phyloP scores from a whole-genome alignment of 2,113 vertebrate genomes.

The Onychorhynchus coronatus region DNA sequence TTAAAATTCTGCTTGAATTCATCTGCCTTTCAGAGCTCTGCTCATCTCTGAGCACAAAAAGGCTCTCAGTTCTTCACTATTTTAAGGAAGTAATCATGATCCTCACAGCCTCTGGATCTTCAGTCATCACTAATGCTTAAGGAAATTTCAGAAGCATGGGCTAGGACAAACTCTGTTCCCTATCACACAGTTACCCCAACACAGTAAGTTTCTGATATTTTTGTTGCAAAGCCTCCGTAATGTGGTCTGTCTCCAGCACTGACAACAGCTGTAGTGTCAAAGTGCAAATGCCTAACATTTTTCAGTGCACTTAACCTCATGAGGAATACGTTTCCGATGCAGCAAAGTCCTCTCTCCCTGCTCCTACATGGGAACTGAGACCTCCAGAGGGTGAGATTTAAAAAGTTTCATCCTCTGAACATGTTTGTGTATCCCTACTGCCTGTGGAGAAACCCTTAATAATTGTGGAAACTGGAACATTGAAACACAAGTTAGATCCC shows the following conservation, averaged over 20 bases:
- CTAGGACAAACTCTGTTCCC: neutral
- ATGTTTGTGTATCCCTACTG: neutral
- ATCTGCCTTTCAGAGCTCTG: neutral
- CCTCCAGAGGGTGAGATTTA: neutral
- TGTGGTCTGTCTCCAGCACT: neutral
- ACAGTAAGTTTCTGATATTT: neutral
- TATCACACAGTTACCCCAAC: neutral
- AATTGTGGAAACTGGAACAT: neutral
- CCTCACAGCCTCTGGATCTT: neutral
- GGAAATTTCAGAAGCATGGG: neutral
- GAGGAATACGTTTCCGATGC: neutral
- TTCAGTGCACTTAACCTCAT: neutral
- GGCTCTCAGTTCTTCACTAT: neutral
- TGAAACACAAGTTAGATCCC: neutral
- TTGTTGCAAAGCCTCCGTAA: neutral
- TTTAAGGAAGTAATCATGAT: neutral
- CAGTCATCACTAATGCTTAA: neutral
- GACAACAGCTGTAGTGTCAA: constrained; percentile 38
- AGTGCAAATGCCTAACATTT: constrained; percentile 37
- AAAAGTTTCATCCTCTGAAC: neutral
- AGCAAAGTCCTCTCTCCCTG: neutral
- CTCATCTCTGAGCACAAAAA: neutral
- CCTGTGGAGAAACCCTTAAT: neutral
- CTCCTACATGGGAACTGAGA: neutral
- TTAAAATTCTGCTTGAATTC: neutral